These are phyloP conservation scores for Cebus imitator DNA, from an alignment of 2,113 vertebrate species.

Conservation along the genomic window DNA sequence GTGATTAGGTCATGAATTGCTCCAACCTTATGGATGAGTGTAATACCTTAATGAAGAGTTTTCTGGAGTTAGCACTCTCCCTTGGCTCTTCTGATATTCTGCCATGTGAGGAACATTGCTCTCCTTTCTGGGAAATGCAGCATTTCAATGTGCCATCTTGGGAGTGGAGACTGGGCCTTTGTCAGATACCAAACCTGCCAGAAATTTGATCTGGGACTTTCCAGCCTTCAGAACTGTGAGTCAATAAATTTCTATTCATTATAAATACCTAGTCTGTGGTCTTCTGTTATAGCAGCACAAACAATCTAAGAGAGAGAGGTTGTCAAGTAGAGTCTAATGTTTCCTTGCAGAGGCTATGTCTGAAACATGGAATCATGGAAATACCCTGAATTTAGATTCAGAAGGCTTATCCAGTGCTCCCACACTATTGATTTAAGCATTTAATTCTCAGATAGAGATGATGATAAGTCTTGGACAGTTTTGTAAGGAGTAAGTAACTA, in stretches of 20 bases:
- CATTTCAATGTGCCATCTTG: background rate
- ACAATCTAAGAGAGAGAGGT: background rate
- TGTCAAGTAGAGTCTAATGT: background rate
- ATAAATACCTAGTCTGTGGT: background rate
- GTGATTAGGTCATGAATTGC: background rate
- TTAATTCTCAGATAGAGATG: background rate
- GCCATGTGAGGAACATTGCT: background rate
- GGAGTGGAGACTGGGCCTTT: background rate
- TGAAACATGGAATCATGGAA: background rate
- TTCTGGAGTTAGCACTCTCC: too few relatives aligned
- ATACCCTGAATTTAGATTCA: background rate
- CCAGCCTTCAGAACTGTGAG: background rate
- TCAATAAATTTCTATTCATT: background rate
- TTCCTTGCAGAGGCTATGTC: background rate
- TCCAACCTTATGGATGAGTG: too few relatives aligned
- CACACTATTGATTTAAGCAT: background rate
- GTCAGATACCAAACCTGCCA: background rate
- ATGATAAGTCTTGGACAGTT: background rate
- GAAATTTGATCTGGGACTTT: background rate
- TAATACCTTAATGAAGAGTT: background rate
- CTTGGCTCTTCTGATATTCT: background rate
- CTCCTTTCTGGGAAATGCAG: background rate
- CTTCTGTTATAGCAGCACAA: background rate
- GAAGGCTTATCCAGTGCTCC: background rate
- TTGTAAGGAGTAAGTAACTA: background rate